Evolutionary conservation across 2,113 vertebrate genomes (phyloP).

Genomic region (Ptilorrhoa leucosticta): DNA sequence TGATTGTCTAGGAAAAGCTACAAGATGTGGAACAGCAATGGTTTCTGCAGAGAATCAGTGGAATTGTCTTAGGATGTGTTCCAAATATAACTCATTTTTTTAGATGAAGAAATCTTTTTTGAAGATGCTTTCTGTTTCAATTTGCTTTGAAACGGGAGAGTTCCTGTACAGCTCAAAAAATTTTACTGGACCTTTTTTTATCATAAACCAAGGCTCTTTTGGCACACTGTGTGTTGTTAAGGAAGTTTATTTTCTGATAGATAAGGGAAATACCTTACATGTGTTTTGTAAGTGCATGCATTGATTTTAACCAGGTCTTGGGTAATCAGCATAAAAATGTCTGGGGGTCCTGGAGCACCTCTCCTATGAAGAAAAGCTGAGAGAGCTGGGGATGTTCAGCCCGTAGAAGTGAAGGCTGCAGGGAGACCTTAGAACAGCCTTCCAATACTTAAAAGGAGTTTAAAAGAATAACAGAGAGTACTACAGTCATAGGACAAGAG

Average conservation of each 20-base stretch:
- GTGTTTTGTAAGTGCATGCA: background rate
- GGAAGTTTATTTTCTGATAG: background rate
- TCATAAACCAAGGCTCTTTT: background rate
- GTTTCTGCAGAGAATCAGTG: background rate
- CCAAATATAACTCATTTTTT: background rate
- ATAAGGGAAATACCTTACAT: background rate
- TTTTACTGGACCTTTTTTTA: background rate
- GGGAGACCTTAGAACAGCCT: background rate
- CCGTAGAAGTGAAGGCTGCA: background rate
- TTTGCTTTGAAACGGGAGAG: background rate
- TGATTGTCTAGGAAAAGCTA: background rate
- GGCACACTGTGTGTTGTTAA: background rate
- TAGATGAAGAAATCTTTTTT: background rate
- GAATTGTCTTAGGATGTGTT: background rate
- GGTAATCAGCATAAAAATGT: background rate
- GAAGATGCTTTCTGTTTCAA: background rate
- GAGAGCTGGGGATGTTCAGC: background rate
- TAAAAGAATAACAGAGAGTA: background rate
- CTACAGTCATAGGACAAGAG: background rate
- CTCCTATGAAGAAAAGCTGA: background rate
- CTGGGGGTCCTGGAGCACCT: background rate
- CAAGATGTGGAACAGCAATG: background rate
- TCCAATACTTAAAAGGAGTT: background rate
- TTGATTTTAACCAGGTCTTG: background rate
- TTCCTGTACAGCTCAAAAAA: background rate